Percentiles rank a stretch among this genome's conserved stretches.
These are phyloP conservation scores for Thymelicus lineola DNA, from an alignment of 2,888 invertebrate species.

Conservation along the genomic window DNA sequence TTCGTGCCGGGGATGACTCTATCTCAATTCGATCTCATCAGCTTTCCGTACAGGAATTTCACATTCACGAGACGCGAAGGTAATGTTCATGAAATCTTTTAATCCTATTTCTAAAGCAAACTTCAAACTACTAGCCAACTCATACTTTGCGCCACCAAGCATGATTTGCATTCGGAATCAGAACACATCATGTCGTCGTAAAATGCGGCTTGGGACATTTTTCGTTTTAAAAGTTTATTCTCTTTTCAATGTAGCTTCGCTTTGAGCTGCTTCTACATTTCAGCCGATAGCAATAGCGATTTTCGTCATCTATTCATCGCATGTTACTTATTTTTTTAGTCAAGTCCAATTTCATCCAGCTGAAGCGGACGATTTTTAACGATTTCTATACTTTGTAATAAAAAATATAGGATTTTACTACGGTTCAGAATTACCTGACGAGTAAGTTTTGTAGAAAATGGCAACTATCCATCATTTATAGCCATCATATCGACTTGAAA, in stretches of 20 bases:
- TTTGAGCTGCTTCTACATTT: background rate
- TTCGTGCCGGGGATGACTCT: constrained; percentile 96
- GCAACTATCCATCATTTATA: background rate
- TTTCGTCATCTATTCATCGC: background rate
- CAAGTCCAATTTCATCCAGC: background rate
- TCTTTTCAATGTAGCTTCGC: background rate
- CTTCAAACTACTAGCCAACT: background rate
- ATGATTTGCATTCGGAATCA: background rate
- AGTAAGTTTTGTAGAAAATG: background rate
- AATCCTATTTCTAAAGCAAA: background rate
- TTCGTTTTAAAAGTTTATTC: background rate
- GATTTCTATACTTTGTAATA: background rate
- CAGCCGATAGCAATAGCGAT: background rate
- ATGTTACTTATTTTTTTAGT: background rate
- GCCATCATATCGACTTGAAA: background rate
- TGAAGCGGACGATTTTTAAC: background rate
- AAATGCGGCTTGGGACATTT: background rate
- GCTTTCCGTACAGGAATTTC: constrained; percentile 92
- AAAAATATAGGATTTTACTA: background rate
- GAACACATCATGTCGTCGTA: background rate
- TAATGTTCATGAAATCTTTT: constrained; percentile 51
- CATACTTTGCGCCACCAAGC: background rate
- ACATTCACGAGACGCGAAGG: constrained; percentile 93
- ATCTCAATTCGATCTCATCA: constrained; percentile 97
- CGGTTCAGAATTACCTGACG: background rate